Evolutionary conservation across 2,797 vertebrate species (phyloP).

Genomic region (Dryobates pubescens): DNA sequence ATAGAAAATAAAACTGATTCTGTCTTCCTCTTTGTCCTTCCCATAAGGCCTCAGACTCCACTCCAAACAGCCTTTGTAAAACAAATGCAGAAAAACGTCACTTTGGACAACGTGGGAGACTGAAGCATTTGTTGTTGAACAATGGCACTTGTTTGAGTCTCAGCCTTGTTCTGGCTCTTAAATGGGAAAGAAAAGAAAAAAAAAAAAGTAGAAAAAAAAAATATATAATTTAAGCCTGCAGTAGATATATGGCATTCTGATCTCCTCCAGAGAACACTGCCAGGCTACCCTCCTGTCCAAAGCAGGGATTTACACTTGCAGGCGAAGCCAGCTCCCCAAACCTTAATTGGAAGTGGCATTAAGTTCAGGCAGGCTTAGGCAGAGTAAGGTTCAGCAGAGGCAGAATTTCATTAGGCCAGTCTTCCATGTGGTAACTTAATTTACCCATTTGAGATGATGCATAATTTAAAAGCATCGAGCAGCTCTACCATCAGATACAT

Average conservation of each 20-base stretch:
- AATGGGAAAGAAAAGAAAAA: slow-evolving; percentile 35
- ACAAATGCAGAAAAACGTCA: background rate
- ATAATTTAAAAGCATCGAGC: background rate
- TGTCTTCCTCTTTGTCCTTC: background rate
- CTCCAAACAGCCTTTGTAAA: background rate
- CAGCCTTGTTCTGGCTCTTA: background rate
- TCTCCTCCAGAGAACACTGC: slow-evolving; percentile 3
- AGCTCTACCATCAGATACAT: background rate
- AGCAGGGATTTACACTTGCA: slow-evolving; percentile 32
- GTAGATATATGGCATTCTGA: slow-evolving; percentile 21
- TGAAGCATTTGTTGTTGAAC: background rate
- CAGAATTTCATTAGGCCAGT: background rate
- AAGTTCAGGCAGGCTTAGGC: background rate
- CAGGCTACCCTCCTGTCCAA: background rate
- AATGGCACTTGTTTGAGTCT: background rate
- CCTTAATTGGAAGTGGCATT: slow-evolving; percentile 20
- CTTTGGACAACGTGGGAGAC: background rate
- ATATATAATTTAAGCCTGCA: background rate
- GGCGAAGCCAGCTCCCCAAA: background rate
- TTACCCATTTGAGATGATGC: background rate
- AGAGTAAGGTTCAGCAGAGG: background rate
- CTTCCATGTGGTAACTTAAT: background rate
- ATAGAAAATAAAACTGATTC: background rate
- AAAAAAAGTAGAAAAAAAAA: too few relatives aligned
- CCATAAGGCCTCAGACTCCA: background rate